Percentiles rank a stretch among this genome's conserved stretches.
These are phyloP conservation scores for Antigone vipio DNA, from an alignment of 2,113 vertebrate species.

Conservation along the genomic window DNA sequence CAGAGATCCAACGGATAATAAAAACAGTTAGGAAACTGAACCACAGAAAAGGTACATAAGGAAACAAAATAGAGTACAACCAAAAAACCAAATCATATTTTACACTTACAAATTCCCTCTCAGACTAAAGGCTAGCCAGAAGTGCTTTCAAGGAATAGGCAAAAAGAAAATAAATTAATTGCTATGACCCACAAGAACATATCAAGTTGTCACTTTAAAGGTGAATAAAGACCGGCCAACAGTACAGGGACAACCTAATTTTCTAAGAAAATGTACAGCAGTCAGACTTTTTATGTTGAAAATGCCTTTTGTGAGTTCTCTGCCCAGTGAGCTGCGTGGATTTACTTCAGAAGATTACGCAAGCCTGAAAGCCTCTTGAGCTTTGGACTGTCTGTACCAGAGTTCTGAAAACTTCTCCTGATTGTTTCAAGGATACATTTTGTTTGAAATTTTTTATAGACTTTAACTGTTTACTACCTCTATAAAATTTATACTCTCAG, in stretches of 20 bases:
- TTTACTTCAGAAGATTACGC: conserved; percentile 16
- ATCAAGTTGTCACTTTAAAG: not conserved
- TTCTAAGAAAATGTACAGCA: not conserved
- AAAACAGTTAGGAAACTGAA: not conserved
- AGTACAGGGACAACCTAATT: not conserved
- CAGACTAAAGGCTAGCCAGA: not conserved
- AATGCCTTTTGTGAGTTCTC: not conserved
- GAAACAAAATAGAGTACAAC: not conserved
- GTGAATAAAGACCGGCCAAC: not conserved
- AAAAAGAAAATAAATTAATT: not conserved
- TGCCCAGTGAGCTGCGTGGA: not conserved
- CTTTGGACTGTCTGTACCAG: not conserved
- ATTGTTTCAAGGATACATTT: not conserved
- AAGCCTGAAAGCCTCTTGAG: not conserved
- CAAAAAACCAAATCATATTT: not conserved
- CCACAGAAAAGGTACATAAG: not conserved
- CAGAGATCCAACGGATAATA: not conserved
- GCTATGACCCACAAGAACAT: not conserved
- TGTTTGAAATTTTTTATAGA: not conserved
- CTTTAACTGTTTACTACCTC: not conserved
- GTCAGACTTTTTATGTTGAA: not conserved
- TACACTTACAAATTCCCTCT: not conserved
- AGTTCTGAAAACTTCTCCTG: not conserved
- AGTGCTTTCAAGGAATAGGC: not conserved
- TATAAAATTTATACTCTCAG: not conserved